A percentile compares a stretch with the other conserved stretches of the same genome.
Evolutionary conservation across 92 coral and sea anemone species (phyloP).

Genomic region (Umimayanthus kanabou): DNA sequence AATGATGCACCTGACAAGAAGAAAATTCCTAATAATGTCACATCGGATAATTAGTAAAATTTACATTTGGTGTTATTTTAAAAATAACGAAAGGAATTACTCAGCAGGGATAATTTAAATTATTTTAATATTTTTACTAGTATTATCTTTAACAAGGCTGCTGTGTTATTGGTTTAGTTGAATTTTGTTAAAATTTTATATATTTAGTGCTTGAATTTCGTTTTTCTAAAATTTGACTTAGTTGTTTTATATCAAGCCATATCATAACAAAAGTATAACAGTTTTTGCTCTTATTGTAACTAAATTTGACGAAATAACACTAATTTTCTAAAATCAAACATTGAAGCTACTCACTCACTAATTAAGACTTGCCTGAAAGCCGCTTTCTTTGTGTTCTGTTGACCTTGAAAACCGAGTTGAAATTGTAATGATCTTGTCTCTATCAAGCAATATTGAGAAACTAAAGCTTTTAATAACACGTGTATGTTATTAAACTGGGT

Average conservation of each 20-base stretch:
- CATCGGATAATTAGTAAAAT: not conserved
- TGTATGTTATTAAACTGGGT: not conserved
- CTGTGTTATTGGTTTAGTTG: no score
- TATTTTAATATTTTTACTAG: no score
- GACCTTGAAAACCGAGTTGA: not conserved
- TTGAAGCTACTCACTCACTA: not conserved
- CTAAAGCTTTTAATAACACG: slow-evolving; percentile 1
- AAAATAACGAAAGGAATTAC: not conserved
- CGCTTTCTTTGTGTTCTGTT: not conserved
- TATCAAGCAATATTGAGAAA: slow-evolving; percentile 23
- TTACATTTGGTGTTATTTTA: not conserved
- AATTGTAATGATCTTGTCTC: slow-evolving; percentile 13
- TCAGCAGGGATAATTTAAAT: not conserved
- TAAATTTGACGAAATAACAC: not conserved
- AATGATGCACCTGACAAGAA: not conserved
- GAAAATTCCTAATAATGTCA: no score
- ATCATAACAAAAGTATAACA: not conserved
- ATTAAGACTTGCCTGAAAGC: not conserved
- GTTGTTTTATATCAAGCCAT: not conserved
- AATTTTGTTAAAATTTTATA: not conserved
- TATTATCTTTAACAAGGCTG: no score
- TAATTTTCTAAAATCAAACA: slow-evolving; percentile 13
- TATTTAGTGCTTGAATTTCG: not conserved
- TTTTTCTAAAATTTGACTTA: no score
- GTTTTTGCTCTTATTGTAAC: not conserved